Conservation (phyloP, 1,140 invertebrate species). For the Venturia canescens region DNA sequence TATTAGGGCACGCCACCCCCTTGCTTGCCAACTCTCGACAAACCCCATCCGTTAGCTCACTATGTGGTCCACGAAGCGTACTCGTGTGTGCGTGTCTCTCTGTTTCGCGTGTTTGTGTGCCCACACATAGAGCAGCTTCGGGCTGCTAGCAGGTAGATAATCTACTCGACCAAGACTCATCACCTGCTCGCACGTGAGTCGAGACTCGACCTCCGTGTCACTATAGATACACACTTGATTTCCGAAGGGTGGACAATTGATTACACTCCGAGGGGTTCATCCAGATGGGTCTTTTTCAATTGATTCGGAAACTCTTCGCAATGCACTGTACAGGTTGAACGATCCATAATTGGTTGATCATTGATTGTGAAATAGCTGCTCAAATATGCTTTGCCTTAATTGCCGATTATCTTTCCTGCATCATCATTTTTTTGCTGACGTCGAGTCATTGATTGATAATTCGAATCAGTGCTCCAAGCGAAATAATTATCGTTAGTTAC, state of each 20-base stretch:
- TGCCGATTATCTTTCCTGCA: neutral
- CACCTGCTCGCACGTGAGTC: conserved; percentile 39
- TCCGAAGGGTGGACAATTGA: conserved; percentile 41
- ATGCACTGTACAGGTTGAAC: neutral
- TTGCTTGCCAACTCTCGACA: conserved; percentile 36
- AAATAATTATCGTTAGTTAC: no score
- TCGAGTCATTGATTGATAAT: no score
- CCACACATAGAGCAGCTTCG: neutral
- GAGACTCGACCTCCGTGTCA: conserved; percentile 25
- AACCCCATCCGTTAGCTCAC: conserved; percentile 37
- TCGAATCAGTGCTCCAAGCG: no score
- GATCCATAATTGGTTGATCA: neutral
- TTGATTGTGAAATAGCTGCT: neutral
- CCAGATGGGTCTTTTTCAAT: conserved; percentile 20
- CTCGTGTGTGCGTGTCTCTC: neutral
- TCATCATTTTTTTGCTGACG: neutral
- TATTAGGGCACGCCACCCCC: conserved; percentile 62
- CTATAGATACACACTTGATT: conserved; percentile 25
- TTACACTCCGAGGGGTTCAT: conserved; percentile 26
- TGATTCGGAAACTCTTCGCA: neutral
- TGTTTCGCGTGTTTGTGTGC: neutral
- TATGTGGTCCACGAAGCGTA: conserved; percentile 44
- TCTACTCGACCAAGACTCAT: conserved; percentile 43
- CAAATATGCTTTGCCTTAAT: neutral
- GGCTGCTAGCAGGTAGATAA: conserved; percentile 42